Conservation (phyloP, 1,140 invertebrate species). For the Meteorus sp. region DNA sequence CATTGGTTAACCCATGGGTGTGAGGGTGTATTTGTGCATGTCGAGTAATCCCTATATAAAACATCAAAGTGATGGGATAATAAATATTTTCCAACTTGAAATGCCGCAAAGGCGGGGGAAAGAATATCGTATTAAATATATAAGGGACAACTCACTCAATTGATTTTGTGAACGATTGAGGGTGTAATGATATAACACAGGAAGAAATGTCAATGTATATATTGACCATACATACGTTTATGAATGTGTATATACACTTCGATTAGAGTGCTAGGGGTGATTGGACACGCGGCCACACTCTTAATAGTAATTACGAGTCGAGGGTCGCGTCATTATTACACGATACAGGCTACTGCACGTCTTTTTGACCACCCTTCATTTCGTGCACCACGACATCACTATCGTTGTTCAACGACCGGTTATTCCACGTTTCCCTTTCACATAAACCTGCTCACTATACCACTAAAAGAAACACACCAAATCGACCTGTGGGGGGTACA, state of each 20-base stretch:
- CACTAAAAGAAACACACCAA: slow-evolving; percentile 9
- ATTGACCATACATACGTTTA: no score
- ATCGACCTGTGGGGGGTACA: slow-evolving; percentile 12
- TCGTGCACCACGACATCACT: slow-evolving; percentile 12
- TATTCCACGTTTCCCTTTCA: no score
- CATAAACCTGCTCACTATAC: no score
- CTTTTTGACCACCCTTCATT: slow-evolving; percentile 10
- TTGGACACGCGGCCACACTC: not conserved
- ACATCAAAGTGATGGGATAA: not conserved
- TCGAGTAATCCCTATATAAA: not conserved
- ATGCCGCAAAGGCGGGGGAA: not conserved
- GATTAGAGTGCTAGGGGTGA: not conserved
- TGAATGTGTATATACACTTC: not conserved
- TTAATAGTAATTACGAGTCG: slow-evolving; percentile 14
- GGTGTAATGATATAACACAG: no score
- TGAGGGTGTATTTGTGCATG: not conserved
- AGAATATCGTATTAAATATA: no score
- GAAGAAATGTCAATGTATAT: not conserved
- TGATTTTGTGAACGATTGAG: not conserved
- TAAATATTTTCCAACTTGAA: slow-evolving; percentile 5
- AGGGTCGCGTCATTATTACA: slow-evolving; percentile 5
- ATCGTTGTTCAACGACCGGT: not conserved
- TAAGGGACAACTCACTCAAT: not conserved
- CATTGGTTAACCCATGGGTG: not conserved
- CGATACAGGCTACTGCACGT: not conserved